A percentile compares a stretch with the other conserved stretches of the same genome.
Conservation (phyloP, 2,797 vertebrate genomes). For the Phalloptychus januarius region DNA sequence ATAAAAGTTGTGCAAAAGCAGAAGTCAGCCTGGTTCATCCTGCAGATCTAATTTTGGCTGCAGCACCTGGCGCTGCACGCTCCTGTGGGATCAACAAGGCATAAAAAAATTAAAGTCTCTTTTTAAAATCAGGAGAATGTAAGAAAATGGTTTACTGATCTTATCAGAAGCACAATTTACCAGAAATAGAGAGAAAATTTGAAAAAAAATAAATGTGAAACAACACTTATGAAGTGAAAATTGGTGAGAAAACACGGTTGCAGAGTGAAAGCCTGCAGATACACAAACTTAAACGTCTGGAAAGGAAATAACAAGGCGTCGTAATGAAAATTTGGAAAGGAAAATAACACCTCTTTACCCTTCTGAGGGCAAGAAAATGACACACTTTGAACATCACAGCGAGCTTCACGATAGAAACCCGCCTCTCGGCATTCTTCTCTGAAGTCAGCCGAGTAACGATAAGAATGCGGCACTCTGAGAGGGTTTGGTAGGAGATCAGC, state of each 20-base stretch:
- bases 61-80: slow-evolving; percentile 55
- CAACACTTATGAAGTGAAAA: slow-evolving; percentile 20
- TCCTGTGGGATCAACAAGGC: slow-evolving; percentile 44
- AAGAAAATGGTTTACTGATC: background rate
- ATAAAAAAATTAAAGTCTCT: slow-evolving; percentile 17
- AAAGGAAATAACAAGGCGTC: slow-evolving; percentile 15
- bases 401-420: slow-evolving; percentile 32
- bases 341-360: slow-evolving; percentile 64
- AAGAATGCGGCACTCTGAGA: slow-evolving; percentile 58
- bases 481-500: slow-evolving; percentile 58
- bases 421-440: slow-evolving; percentile 53
- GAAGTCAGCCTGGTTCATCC: slow-evolving; percentile 46
- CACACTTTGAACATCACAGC: slow-evolving; percentile 54
- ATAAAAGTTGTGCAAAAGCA: slow-evolving; percentile 52
- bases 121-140: background rate
- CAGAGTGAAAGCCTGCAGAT: slow-evolving; percentile 16
- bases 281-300: slow-evolving; percentile 2
- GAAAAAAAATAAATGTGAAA: slow-evolving; percentile 19
- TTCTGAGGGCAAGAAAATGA: slow-evolving; percentile 54
- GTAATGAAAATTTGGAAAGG: slow-evolving; percentile 36
- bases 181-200: background rate
- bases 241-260: slow-evolving; percentile 24
- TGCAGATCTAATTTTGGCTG: slow-evolving; percentile 48
- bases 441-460: slow-evolving; percentile 61
- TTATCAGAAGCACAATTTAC: background rate